Evolutionary conservation across 2,797 vertebrate genomes (phyloP).

Genomic region (Myoxocephalus aenaeus): DNA sequence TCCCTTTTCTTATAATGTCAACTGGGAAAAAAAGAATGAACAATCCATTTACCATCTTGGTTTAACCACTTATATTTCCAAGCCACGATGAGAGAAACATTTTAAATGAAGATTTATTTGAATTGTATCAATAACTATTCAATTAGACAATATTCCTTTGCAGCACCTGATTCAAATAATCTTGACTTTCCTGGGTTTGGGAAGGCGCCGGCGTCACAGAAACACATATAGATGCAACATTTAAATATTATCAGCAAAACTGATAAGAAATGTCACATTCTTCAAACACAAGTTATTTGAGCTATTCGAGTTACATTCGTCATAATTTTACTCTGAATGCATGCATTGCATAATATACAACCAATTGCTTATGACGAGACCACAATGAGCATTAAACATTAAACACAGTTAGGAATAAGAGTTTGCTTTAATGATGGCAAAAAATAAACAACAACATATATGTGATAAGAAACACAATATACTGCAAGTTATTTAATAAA

Average conservation of each 20-base stretch:
- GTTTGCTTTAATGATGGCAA: neutral
- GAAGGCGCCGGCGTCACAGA: neutral
- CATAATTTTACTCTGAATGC: neutral
- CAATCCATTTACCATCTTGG: neutral
- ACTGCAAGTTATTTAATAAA: neutral
- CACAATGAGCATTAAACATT: neutral
- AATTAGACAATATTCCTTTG: neutral
- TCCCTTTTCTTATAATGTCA: neutral
- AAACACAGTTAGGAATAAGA: neutral
- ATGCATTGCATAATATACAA: neutral
- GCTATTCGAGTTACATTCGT: no score
- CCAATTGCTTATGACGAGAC: neutral
- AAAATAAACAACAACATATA: neutral
- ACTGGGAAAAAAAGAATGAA: neutral
- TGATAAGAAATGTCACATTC: neutral
- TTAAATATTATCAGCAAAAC: neutral
- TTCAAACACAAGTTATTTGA: neutral
- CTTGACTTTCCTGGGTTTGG: neutral
- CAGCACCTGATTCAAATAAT: neutral
- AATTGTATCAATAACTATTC: neutral
- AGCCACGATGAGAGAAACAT: neutral
- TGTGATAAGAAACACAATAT: neutral
- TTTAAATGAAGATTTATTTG: neutral
- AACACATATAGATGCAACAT: neutral
- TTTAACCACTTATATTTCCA: neutral